A percentile compares a stretch with the other conserved stretches of the same genome.
Evolutionary conservation across 2,797 vertebrate genomes (phyloP).

Genomic region (Micropoecilia bifurca): DNA sequence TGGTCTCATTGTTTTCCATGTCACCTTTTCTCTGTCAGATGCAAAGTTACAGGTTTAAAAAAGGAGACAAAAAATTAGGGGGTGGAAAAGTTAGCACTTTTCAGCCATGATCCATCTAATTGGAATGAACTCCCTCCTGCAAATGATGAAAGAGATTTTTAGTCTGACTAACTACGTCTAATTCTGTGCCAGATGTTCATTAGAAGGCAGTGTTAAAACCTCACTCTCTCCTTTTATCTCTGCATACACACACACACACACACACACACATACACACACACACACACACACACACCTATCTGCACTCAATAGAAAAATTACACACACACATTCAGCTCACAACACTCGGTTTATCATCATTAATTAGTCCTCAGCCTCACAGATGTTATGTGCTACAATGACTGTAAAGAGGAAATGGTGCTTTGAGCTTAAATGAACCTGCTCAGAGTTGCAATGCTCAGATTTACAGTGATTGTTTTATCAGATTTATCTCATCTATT

Average conservation of each 20-base stretch:
- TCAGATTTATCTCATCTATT: neutral
- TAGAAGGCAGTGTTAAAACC: conserved; percentile 17
- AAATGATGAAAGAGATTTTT: conserved; percentile 25
- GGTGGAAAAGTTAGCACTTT: conserved; percentile 5
- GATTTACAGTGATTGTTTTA: neutral
- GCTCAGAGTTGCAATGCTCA: neutral
- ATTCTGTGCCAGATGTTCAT: conserved; percentile 30
- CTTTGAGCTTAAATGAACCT: neutral
- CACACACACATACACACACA: no score
- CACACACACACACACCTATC: neutral
- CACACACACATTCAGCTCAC: neutral
- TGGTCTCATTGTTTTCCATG: conserved; percentile 15
- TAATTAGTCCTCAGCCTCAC: neutral
- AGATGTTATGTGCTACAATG: neutral
- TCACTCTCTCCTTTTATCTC: conserved; percentile 4
- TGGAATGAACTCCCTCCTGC: conserved; percentile 17
- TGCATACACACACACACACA: neutral
- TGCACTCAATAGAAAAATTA: neutral
- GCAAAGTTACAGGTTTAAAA: conserved; percentile 9
- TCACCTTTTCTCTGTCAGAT: conserved; percentile 14
- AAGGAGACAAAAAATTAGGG: conserved; percentile 4
- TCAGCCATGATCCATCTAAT: conserved; percentile 13
- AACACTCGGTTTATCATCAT: conserved; percentile 7
- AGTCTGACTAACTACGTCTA: conserved; percentile 18
- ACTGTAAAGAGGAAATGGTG: neutral